Conservation (phyloP, 2,113 vertebrate genomes). For the Erythrolamprus reginae region DNA sequence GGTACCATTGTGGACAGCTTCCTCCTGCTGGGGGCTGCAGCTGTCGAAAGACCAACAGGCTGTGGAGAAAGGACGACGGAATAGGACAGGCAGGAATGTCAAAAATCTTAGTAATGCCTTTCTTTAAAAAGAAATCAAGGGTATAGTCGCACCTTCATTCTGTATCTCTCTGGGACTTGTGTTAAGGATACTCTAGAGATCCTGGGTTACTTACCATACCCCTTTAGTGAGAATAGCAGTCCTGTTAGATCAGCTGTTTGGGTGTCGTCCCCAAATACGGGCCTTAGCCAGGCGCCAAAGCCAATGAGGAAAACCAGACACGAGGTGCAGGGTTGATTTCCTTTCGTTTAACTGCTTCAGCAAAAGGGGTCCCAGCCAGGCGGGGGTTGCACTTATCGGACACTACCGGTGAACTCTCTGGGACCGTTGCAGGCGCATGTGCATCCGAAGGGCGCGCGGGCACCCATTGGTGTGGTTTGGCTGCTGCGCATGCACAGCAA, state of each 20-base stretch:
- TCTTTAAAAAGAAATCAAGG: neutral
- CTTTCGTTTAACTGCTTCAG: neutral
- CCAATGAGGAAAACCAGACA: neutral
- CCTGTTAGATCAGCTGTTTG: neutral
- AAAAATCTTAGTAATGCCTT: neutral
- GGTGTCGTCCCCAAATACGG: neutral
- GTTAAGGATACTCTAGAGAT: neutral
- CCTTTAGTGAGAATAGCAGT: neutral
- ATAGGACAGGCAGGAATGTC: neutral
- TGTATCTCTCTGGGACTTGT: neutral
- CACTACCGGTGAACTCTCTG: no score
- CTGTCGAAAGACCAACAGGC: slow-evolving; percentile 12
- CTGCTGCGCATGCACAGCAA: no score
- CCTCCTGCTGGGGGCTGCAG: slow-evolving; percentile 12
- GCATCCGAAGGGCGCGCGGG: no score
- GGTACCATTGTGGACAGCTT: slow-evolving; percentile 24
- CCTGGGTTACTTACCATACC: neutral
- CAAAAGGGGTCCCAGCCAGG: neutral
- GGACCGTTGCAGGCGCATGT: no score
- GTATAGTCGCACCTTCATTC: neutral
- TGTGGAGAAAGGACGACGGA: neutral
- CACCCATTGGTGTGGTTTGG: no score
- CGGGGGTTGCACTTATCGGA: no score
- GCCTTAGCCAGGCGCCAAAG: neutral
- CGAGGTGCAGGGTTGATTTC: neutral